Conservation (phyloP, 2,113 vertebrate species). For the Mirounga angustirostris region DNA sequence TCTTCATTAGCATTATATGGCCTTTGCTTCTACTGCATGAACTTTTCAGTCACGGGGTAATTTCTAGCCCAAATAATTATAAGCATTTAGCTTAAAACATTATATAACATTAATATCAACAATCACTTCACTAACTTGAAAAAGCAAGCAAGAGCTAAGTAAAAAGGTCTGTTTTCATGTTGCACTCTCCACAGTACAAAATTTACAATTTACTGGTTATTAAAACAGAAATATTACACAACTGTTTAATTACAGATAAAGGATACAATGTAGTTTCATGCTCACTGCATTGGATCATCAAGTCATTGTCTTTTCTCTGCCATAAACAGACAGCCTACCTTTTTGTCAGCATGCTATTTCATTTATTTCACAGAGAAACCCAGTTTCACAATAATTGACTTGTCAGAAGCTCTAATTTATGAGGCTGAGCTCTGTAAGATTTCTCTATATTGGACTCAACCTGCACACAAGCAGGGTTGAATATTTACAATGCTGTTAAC, state of each 20-base stretch:
- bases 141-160: slow-evolving; percentile 73
- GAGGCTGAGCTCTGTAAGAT: slow-evolving; percentile 91
- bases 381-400: slow-evolving; percentile 94
- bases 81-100: slow-evolving; percentile 78
- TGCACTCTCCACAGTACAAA: slow-evolving; percentile 78
- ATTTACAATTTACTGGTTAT: slow-evolving; percentile 76
- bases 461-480: slow-evolving; percentile 93
- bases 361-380: slow-evolving; percentile 93
- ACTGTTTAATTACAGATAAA: slow-evolving; percentile 90
- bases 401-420: slow-evolving; percentile 95
- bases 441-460: slow-evolving; percentile 92
- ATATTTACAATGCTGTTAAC: slow-evolving; percentile 99
- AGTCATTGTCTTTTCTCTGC: slow-evolving; percentile 89
- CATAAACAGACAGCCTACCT: slow-evolving; percentile 91
- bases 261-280: slow-evolving; percentile 89
- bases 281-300: slow-evolving; percentile 89
- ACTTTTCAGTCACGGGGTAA: slow-evolving; percentile 71
- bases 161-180: slow-evolving; percentile 79
- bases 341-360: slow-evolving; percentile 92
- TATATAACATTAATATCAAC: slow-evolving; percentile 63
- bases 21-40: slow-evolving; percentile 70
- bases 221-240: slow-evolving; percentile 83
- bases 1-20: slow-evolving; percentile 67
- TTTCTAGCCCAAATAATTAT: slow-evolving; percentile 65
- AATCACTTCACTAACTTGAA: slow-evolving; percentile 75